Base-by-base conservation (phyloP, 2,113 vertebrate genomes). In the Triplophysa tibetana region DNA sequence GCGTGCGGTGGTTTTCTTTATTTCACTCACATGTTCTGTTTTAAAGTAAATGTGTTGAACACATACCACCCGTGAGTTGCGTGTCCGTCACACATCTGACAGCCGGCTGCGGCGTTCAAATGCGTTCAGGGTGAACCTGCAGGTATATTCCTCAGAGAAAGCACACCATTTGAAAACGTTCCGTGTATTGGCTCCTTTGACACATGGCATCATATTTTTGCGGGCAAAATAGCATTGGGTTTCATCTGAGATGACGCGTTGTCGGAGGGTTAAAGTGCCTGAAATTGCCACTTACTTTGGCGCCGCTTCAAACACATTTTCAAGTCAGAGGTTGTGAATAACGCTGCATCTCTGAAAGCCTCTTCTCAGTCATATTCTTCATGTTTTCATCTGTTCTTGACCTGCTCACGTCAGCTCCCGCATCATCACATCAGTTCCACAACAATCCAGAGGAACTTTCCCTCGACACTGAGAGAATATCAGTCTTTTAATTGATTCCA, bases 191-290 rank as follows among this genome's bases (percentile, higher is more conserved):
- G 52, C 52, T 54, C 16, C 52, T 17, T 5, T 70, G 43, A 48
- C 43, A 16, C 52, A 29, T 21, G 29, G 7, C 26, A 13, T 70
- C 68, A 70, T 69, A 50, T 70, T 70, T 29, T 19, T 2, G 2
- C 1, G 8, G 29, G 29, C 23, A 17, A 70, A 54, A 70, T 29
- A 19, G 45, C 68, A 52, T 52, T 50, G 6, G 13, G 7, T 50
- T 29, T 68, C 21, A 68, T 48, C 66, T 0, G 43, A 69, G 66
- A 50, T 16, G 43, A 26, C 16, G 43, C 43, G 14, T 50, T 52
- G 21, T 38, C 23, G 0, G 21, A 50, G 67, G 67, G 23, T 70
- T 70, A 70, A 70, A 70, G 89, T 86, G 83, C 84, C 85, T 86
- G 85, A 87, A 58, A 60, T 81, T 26, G 60, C 76, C 38, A 58